A percentile compares a stretch with the other conserved stretches of the same genome.
These are phyloP conservation scores for Pogona vitticeps DNA, from an alignment of 2,113 vertebrate species.

Conservation along the genomic window DNA sequence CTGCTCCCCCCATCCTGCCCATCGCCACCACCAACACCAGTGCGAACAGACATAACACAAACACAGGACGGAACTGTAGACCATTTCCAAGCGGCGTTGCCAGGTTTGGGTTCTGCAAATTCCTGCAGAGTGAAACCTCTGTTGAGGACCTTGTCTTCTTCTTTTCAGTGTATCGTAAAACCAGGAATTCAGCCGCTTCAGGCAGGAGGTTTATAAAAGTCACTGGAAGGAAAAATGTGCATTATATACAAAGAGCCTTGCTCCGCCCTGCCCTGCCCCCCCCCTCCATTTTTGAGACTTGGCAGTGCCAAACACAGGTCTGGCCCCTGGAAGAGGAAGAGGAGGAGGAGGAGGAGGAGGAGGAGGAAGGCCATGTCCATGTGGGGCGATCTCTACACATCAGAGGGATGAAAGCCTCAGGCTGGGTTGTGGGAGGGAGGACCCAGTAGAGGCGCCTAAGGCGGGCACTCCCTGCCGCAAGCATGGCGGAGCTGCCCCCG, in stretches of 20 bases:
- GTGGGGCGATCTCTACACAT: too few species aligned
- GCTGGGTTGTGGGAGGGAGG: too few species aligned
- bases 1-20: too few species aligned
- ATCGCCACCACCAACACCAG: too few species aligned
- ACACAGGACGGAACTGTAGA: accelerated
- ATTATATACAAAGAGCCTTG: background rate
- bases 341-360: too few species aligned
- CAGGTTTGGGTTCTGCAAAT: background rate
- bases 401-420: too few species aligned
- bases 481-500: too few species aligned
- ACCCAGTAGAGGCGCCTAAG: too few species aligned
- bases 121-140: constrained; percentile 5
- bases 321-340: background rate
- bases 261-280: background rate
- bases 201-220: background rate
- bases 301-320: background rate
- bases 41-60: constrained; percentile 37
- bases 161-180: background rate
- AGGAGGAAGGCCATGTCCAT: too few species aligned
- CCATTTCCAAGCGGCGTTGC: background rate
- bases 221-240: background rate
- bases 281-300: too few species aligned
- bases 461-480: too few species aligned
- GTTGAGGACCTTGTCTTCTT: background rate
- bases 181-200: background rate